Evolutionary conservation across 2,888 invertebrate species (phyloP), one percentile per base, ranked within the genome.

Genomic region (Euspilapteryx auroguttella): DNA sequence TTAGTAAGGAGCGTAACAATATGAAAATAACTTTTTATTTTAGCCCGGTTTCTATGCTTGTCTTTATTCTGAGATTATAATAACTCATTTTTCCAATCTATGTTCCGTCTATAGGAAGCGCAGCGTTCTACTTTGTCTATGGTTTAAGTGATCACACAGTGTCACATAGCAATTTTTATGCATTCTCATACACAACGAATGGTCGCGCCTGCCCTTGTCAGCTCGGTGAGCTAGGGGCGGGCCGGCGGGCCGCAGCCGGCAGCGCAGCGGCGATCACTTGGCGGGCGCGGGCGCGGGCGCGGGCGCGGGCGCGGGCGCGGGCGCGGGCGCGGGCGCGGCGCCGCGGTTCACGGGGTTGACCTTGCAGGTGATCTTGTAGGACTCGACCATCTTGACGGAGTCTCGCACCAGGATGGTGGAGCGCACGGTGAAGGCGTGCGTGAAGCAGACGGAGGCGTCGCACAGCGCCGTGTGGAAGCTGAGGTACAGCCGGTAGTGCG

Each of bases 231-330:
- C n/a, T n/a, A n/a, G n/a, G n/a, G n/a, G n/a, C n/a, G n/a, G n/a
- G n/a, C n/a, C n/a, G n/a, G n/a, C 78, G 25, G 92, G 92, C 41
- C 91, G 80, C 27, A 90, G 85, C 38, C 92, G 79, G 76, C 92
- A 91, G 46, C 92, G 79, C 49, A 91, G 90, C 8, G 90, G 89
- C 55, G 87, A 83, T 49, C 84, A 84, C 37, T 86, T 86, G 39
- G 78, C 75, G 42, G 81, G 81, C 43, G 83, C 63, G 40, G 82
- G 78, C 41, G 79, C 79, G 49, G 82, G 54, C 43, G 55, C 54
- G 30, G 57, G 59, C 31, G 48, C 57, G 48, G 59, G 65, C 51
- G 81, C 80, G 59, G 86, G 61, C 52, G 79, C 50, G 51, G 80
- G 58, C 73, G n/a, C n/a, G n/a, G n/a, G n/a, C 82, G 80, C 73